Conservation (phyloP, 2,113 vertebrate genomes). For the Otocyon megalotis region DNA sequence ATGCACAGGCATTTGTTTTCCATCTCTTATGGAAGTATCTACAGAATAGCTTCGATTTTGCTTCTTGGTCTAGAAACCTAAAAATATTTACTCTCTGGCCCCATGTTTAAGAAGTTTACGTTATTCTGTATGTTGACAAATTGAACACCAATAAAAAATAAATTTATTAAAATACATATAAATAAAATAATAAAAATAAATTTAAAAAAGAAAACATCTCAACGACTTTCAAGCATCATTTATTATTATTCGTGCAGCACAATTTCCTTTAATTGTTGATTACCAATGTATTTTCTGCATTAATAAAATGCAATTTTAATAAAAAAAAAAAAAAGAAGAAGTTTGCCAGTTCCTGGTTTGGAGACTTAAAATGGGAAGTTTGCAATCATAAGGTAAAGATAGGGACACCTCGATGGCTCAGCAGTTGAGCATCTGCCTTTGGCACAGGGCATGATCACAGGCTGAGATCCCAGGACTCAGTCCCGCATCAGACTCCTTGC, state of each 20-base stretch:
- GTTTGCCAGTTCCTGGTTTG: not conserved
- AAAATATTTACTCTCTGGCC: not conserved
- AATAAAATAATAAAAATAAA: no score
- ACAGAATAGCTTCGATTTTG: not conserved
- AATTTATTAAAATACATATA: no score
- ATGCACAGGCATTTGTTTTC: not conserved
- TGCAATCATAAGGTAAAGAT: not conserved
- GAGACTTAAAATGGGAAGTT: constrained; percentile 52
- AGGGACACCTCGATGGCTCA: not conserved
- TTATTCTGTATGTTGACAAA: no score
- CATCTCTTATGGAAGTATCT: not conserved
- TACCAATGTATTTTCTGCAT: not conserved
- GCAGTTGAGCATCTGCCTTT: no score
- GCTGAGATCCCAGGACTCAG: no score
- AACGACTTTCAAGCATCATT: constrained; percentile 35
- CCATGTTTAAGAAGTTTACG: not conserved
- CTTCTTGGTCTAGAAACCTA: not conserved
- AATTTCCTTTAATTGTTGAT: constrained; percentile 29
- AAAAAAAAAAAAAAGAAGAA: not conserved
- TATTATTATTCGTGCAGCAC: constrained; percentile 22
- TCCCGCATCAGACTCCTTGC: no score
- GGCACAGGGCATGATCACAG: no score
- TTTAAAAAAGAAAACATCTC: not conserved
- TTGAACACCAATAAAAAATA: no score
- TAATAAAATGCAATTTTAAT: constrained; percentile 18